A percentile compares a stretch with the other conserved stretches of the same genome.
These are phyloP conservation scores for zebrafish (Danio rerio) DNA, from an alignment of 2,113 vertebrate species.

Conservation along the genomic window DNA sequence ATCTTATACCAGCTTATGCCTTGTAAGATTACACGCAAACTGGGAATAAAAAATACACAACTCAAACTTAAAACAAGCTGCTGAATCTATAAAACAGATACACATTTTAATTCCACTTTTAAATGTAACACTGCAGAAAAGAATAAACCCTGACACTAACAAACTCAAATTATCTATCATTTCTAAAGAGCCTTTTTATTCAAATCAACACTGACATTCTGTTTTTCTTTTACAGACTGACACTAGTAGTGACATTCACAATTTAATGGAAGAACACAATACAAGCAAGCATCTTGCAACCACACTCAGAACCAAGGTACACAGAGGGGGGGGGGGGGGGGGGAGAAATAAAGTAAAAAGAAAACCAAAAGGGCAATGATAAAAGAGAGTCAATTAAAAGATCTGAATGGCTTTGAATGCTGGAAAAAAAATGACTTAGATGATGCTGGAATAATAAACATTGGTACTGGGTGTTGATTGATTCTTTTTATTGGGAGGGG, in stretches of 20 bases:
- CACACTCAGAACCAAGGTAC: conserved; percentile 41
- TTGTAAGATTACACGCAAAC: background rate
- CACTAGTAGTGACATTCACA: conserved; percentile 32
- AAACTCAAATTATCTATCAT: conserved; percentile 18
- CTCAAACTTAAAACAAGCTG: background rate
- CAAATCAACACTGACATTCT: conserved; percentile 27
- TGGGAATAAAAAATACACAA: background rate
- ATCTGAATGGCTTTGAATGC: conserved; percentile 65
- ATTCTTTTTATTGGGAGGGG: conserved; percentile 64
- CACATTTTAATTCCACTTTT: background rate
- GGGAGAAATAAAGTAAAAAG: conserved; percentile 27
- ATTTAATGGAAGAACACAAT: conserved; percentile 33
- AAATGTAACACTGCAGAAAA: background rate
- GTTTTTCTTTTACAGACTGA: conserved; percentile 11
- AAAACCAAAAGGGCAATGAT: conserved; percentile 54
- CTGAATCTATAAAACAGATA: background rate
- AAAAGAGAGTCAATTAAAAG: conserved; percentile 62
- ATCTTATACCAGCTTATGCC: no score
- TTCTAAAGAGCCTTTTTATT: conserved; percentile 16
- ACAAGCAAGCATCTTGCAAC: conserved; percentile 39
- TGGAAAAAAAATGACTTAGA: conserved; percentile 61
- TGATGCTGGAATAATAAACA: conserved; percentile 69
- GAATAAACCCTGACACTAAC: background rate
- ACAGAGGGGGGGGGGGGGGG: conserved; percentile 37
- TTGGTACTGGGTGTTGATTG: conserved; percentile 62